phyloP scores from a whole-genome alignment of 2,888 invertebrate species.

The Philopedon plagiatum region DNA sequence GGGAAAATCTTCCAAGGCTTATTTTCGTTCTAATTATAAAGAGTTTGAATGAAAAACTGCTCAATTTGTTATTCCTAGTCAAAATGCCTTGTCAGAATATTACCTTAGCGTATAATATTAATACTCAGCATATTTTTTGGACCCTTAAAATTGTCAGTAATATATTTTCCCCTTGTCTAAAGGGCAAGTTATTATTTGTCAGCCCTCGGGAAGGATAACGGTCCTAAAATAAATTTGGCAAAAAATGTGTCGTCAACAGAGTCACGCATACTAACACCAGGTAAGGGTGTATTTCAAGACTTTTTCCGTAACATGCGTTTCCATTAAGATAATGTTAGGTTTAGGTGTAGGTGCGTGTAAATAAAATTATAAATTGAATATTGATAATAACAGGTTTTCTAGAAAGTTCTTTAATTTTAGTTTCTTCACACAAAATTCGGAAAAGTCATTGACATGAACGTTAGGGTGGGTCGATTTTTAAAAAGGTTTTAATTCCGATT shows the following conservation, averaged over 20 bases:
- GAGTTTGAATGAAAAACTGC: background rate
- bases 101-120: conserved; percentile 19
- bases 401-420: too few species aligned
- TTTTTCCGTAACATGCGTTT: conserved; percentile 9
- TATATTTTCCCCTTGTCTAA: conserved; percentile 24
- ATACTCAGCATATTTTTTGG: conserved; percentile 22
- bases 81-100: conserved; percentile 16
- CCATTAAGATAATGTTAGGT: conserved; percentile 8
- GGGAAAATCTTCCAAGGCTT: background rate
- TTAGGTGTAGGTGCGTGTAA: background rate
- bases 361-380: too few species aligned
- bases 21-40: conserved; percentile 1
- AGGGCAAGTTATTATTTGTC: conserved; percentile 27
- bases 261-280: conserved; percentile 20
- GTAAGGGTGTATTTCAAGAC: conserved; percentile 1
- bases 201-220: conserved; percentile 20
- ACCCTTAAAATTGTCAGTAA: conserved; percentile 28
- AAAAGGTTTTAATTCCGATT: too few species aligned
- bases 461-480: too few species aligned
- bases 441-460: too few species aligned
- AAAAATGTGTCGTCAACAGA: conserved; percentile 21
- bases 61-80: conserved; percentile 12
- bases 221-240: conserved; percentile 17
- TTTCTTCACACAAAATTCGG: too few species aligned
- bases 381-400: too few species aligned